These are phyloP conservation scores for Teleopsis dalmanni DNA, from an alignment of 1,140 invertebrate genomes.

Conservation along the genomic window DNA sequence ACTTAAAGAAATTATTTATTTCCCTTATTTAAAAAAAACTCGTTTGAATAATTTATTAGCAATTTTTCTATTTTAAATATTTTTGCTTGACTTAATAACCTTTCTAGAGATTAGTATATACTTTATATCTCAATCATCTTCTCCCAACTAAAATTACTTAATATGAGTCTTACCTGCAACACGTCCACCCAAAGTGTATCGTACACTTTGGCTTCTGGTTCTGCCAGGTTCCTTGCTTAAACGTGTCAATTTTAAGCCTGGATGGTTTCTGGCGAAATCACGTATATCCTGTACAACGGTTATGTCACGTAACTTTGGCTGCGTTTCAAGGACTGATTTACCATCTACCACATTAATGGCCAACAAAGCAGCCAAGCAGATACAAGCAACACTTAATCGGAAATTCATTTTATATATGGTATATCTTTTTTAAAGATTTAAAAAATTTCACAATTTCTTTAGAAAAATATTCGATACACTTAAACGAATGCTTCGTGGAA, in stretches of 20 bases:
- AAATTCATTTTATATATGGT: too few relatives aligned
- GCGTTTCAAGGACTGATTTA: too few relatives aligned
- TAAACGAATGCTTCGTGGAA: too few relatives aligned
- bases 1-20: too few relatives aligned
- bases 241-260: conserved; percentile 18
- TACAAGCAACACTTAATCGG: not conserved
- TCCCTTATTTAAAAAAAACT: not conserved
- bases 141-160: not conserved
- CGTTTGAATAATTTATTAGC: too few relatives aligned
- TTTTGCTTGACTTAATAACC: too few relatives aligned
- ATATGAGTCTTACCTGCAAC: conserved; percentile 22
- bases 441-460: too few relatives aligned
- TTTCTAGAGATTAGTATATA: too few relatives aligned
- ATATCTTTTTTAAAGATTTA: too few relatives aligned
- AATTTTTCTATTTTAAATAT: too few relatives aligned
- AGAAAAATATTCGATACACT: too few relatives aligned
- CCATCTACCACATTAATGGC: not conserved
- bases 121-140: too few relatives aligned
- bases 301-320: not conserved
- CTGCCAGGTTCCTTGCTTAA: conserved; percentile 13
- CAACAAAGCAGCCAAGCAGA: not conserved
- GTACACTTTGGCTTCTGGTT: conserved; percentile 13
- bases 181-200: conserved; percentile 28
- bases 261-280: conserved; percentile 24
- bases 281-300: conserved; percentile 26